Percentiles rank a stretch among this genome's conserved stretches.
Evolutionary conservation across 2,888 invertebrate genomes (phyloP).

Genomic region (Drosophila acutilabella): DNA sequence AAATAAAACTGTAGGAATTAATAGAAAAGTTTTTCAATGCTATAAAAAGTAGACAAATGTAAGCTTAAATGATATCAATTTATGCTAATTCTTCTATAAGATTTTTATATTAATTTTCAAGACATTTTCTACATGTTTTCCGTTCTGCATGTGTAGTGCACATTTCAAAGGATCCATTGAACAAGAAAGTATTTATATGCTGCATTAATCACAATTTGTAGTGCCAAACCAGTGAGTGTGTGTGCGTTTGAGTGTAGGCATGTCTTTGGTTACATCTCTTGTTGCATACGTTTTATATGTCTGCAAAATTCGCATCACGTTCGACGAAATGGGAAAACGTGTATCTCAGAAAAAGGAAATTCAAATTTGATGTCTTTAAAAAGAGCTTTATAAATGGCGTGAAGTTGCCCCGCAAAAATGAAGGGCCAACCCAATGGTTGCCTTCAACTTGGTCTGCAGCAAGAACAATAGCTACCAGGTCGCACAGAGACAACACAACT

Average conservation of each 20-base stretch:
- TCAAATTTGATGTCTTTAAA: conserved; percentile 79
- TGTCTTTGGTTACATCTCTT: conserved; percentile 27
- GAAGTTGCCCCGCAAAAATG: conserved; percentile 22
- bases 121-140: neutral
- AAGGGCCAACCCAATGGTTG: conserved; percentile 29
- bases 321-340: conserved; percentile 71
- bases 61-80: neutral
- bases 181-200: conserved; percentile 53
- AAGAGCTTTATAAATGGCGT: conserved; percentile 66
- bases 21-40: no score
- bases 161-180: conserved; percentile 10
- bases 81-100: neutral
- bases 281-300: conserved; percentile 50
- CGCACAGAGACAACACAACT: conserved; percentile 26
- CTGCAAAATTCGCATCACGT: conserved; percentile 73
- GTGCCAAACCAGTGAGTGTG: conserved; percentile 2
- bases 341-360: conserved; percentile 68
- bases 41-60: no score
- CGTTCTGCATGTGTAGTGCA: conserved; percentile 8
- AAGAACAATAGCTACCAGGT: conserved; percentile 43
- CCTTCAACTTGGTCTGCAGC: conserved; percentile 37
- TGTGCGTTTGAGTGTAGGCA: conserved; percentile 16
- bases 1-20: no score
- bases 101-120: conserved; percentile 3
- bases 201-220: conserved; percentile 49